Evolutionary conservation across 2,113 vertebrate genomes (phyloP).

Genomic region (Acrocephalus arundinaceus): DNA sequence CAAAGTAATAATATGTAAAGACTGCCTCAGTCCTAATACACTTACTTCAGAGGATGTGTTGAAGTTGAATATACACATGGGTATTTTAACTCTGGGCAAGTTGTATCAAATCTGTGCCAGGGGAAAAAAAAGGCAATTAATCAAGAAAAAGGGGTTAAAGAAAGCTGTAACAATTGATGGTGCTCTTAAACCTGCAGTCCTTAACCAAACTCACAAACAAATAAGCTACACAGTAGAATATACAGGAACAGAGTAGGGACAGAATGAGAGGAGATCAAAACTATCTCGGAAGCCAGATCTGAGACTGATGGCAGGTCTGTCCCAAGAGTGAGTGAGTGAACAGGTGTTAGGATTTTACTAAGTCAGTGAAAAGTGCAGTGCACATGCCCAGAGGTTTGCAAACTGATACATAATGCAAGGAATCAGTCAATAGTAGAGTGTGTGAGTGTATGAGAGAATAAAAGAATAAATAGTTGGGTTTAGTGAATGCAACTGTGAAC

Average conservation of each 20-base stretch:
- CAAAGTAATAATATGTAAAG: background rate
- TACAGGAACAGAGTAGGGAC: background rate
- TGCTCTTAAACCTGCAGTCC: background rate
- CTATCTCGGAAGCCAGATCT: background rate
- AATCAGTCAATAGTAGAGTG: background rate
- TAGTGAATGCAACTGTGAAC: background rate
- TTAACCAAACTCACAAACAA: background rate
- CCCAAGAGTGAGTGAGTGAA: constrained; percentile 37
- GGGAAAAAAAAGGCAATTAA: background rate
- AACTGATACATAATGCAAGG: background rate
- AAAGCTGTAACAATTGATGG: background rate
- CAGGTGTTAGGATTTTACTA: constrained; percentile 18
- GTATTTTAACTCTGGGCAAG: background rate
- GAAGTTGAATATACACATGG: background rate
- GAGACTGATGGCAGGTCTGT: background rate
- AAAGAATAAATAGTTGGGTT: background rate
- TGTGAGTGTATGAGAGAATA: background rate
- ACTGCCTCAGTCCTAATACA: background rate
- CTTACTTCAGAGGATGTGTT: background rate
- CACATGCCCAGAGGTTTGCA: background rate
- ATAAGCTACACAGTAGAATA: background rate
- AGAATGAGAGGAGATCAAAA: background rate
- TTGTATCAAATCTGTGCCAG: background rate
- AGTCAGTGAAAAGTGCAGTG: background rate
- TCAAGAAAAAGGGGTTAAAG: background rate